These are phyloP conservation scores for Enteromius treurensis DNA, from an alignment of 2,797 vertebrate genomes.

Conservation along the genomic window DNA sequence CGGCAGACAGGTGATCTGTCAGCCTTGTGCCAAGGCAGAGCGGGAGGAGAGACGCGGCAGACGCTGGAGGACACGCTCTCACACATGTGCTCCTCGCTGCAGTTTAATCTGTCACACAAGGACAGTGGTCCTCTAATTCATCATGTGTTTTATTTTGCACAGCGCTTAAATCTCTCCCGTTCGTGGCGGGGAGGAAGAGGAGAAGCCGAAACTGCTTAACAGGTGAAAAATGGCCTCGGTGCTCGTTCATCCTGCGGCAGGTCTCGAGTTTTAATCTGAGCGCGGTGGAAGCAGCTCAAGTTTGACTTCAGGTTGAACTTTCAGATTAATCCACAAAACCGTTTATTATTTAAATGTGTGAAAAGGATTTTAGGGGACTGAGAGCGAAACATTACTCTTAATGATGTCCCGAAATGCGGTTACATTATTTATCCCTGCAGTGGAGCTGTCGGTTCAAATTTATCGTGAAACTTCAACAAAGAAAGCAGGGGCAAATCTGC, in stretches of 20 bases:
- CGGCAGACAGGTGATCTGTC: slow-evolving; percentile 77
- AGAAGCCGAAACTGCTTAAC: slow-evolving; percentile 53
- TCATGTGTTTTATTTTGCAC: slow-evolving; percentile 66
- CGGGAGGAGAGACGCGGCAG: slow-evolving; percentile 62
- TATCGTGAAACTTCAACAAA: slow-evolving; percentile 21
- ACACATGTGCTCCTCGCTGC: slow-evolving; percentile 61
- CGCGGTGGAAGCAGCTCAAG: slow-evolving; percentile 7
- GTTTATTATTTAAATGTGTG: slow-evolving; percentile 43
- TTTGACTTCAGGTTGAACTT: slow-evolving; percentile 48
- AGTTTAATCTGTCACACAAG: slow-evolving; percentile 72
- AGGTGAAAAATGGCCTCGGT: slow-evolving; percentile 58
- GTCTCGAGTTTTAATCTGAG: slow-evolving; percentile 48
- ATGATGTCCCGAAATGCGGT: slow-evolving; percentile 38
- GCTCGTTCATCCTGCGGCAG: slow-evolving; percentile 59
- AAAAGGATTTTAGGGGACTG: slow-evolving; percentile 28
- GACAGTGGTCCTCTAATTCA: slow-evolving; percentile 60
- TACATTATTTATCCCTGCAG: slow-evolving; percentile 40
- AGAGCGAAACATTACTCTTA: slow-evolving; percentile 32
- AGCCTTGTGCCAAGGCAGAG: slow-evolving; percentile 68
- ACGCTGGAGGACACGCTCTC: slow-evolving; percentile 63
- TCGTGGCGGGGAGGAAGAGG: slow-evolving; percentile 38
- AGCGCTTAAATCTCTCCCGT: slow-evolving; percentile 59
- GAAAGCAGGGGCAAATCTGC: slow-evolving; percentile 6
- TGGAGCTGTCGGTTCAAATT: slow-evolving; percentile 26
- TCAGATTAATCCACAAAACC: slow-evolving; percentile 41